phyloP scores from a whole-genome alignment of 2,113 vertebrate genomes.

The Lepisosteus oculatus region DNA sequence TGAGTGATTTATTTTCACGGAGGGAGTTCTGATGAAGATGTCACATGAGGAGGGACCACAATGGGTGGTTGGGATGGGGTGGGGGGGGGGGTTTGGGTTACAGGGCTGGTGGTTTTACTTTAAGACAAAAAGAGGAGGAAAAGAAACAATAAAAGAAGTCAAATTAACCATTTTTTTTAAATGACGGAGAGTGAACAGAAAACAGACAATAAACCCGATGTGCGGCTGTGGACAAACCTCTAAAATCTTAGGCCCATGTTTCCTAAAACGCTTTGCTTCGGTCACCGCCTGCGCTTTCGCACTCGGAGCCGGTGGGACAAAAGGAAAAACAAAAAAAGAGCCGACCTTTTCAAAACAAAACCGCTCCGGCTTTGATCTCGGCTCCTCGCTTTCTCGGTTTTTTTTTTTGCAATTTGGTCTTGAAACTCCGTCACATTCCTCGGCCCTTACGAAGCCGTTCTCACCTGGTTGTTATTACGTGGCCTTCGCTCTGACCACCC shows the following conservation, averaged over 20 bases:
- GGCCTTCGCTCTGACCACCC: slow-evolving; percentile 33
- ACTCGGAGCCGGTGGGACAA: slow-evolving; percentile 2
- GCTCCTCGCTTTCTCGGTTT: slow-evolving; percentile 7
- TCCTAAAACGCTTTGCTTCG: not conserved
- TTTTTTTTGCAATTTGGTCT: slow-evolving; percentile 33
- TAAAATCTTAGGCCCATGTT: not conserved
- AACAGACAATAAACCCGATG: too few relatives aligned
- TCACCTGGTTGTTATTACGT: slow-evolving; percentile 61
- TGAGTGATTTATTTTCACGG: not conserved
- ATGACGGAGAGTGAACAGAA: not conserved
- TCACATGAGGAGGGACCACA: not conserved
- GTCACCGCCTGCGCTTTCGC: slow-evolving; percentile 5
- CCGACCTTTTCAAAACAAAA: slow-evolving; percentile 18
- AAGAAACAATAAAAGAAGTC: not conserved
- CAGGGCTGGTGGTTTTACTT: not conserved
- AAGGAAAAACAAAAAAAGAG: not conserved
- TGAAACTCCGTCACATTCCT: slow-evolving; percentile 41
- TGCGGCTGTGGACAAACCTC: not conserved
- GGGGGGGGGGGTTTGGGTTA: not conserved
- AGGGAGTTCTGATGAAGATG: slow-evolving; percentile 10
- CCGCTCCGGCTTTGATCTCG: slow-evolving; percentile 24
- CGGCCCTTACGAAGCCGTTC: slow-evolving; percentile 26
- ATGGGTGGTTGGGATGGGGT: not conserved
- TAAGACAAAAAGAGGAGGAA: not conserved
- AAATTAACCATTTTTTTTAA: not conserved